A percentile compares a stretch with the other conserved stretches of the same genome.
Evolutionary conservation across 2,888 invertebrate genomes (phyloP).

Genomic region (Nebria brevicollis): DNA sequence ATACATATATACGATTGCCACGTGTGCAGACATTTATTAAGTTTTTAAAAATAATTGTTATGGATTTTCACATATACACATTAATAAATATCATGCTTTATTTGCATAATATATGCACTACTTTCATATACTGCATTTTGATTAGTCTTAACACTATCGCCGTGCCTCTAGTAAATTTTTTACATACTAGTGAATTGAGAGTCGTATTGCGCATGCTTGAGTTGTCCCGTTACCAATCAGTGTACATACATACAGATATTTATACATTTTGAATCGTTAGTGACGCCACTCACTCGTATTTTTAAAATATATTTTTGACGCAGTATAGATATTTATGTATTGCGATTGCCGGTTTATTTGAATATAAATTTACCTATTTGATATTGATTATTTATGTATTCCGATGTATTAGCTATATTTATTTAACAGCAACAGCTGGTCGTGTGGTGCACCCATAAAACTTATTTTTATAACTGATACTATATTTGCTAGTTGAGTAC

Average conservation of each 20-base stretch:
- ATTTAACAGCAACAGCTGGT: conserved; percentile 1
- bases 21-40: background rate
- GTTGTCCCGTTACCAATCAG: too few relatives aligned
- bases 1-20: background rate
- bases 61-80: background rate
- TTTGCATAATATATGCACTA: background rate
- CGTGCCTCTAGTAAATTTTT: too few relatives aligned
- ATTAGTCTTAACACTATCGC: too few relatives aligned
- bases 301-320: background rate
- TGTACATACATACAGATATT: too few relatives aligned
- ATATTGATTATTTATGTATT: background rate
- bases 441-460: background rate
- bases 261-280: too few relatives aligned
- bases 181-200: too few relatives aligned
- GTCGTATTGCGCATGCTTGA: too few relatives aligned
- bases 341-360: background rate
- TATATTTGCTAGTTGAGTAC: background rate
- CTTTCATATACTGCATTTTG: background rate
- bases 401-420: background rate
- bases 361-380: background rate
- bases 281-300: background rate
- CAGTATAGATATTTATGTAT: too few relatives aligned
- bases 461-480: background rate
- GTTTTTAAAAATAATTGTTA: background rate
- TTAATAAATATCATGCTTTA: background rate